A percentile compares a stretch with the other conserved stretches of the same genome.
Conservation (phyloP, 2,113 vertebrate species). For the Hemibagrus wyckioides region DNA sequence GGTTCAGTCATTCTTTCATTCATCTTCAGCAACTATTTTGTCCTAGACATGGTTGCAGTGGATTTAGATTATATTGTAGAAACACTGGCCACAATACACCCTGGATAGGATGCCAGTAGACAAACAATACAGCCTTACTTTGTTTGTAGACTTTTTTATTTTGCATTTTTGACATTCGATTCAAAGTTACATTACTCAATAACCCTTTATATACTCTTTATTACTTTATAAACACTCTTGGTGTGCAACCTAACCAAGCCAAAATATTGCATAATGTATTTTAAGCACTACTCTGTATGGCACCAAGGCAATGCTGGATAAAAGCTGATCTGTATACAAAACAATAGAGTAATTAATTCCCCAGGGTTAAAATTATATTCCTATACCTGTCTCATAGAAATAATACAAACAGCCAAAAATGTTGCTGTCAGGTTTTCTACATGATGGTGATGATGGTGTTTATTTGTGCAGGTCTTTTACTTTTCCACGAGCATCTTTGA, state of each 20-base stretch:
- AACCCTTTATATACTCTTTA: neutral
- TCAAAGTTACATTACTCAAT: neutral
- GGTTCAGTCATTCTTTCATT: neutral
- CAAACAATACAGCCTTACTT: neutral
- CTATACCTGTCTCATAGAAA: neutral
- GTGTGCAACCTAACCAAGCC: neutral
- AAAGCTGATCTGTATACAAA: neutral
- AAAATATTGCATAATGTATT: neutral
- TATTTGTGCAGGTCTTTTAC: slow-evolving; percentile 85
- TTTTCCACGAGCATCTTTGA: slow-evolving; percentile 93
- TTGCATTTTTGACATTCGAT: neutral
- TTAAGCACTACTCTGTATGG: neutral
- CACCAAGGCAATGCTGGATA: neutral
- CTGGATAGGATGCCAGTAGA: neutral
- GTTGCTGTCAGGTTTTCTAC: neutral
- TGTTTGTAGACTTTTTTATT: neutral
- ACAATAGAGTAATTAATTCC: neutral
- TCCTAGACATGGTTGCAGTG: neutral
- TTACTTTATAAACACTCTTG: neutral
- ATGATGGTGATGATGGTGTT: neutral
- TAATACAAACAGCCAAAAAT: neutral
- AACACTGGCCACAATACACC: neutral
- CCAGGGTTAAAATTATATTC: neutral
- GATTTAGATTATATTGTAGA: neutral
- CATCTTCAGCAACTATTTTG: neutral